Evolutionary conservation across 1,140 invertebrate genomes (phyloP).

Genomic region (Bombus waltoni): DNA sequence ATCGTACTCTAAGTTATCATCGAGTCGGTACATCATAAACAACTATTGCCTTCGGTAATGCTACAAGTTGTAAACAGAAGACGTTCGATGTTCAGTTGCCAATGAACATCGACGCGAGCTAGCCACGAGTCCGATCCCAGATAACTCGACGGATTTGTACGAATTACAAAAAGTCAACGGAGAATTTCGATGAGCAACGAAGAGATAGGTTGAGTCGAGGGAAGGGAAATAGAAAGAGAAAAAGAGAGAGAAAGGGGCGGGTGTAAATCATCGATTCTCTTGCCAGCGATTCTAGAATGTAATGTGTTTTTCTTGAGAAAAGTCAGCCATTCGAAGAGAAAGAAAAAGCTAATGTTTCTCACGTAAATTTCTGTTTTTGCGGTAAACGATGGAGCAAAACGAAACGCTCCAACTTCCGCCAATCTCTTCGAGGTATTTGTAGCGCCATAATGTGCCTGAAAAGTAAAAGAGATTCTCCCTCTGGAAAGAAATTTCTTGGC

Average conservation of each 20-base stretch:
- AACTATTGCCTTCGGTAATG: not conserved
- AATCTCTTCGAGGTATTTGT: not conserved
- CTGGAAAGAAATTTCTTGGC: no score
- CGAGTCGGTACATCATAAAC: not conserved
- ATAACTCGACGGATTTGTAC: constrained; percentile 8
- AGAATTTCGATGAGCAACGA: not conserved
- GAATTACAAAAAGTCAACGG: not conserved
- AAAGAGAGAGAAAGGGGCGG: not conserved
- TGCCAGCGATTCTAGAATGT: not conserved
- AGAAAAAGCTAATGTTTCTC: not conserved
- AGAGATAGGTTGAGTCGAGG: not conserved
- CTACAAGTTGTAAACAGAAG: not conserved
- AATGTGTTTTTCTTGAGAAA: not conserved
- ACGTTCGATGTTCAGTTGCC: not conserved
- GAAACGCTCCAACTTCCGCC: not conserved
- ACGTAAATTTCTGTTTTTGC: not conserved
- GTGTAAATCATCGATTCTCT: not conserved
- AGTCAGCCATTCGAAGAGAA: not conserved
- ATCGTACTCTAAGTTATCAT: not conserved
- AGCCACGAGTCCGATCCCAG: not conserved
- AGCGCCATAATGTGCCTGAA: no score
- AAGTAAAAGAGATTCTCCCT: no score
- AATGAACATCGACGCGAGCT: not conserved
- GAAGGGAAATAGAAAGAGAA: not conserved
- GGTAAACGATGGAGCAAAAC: not conserved